These are phyloP conservation scores for Cepphus grylle DNA, from an alignment of 2,113 vertebrate genomes.

Conservation along the genomic window DNA sequence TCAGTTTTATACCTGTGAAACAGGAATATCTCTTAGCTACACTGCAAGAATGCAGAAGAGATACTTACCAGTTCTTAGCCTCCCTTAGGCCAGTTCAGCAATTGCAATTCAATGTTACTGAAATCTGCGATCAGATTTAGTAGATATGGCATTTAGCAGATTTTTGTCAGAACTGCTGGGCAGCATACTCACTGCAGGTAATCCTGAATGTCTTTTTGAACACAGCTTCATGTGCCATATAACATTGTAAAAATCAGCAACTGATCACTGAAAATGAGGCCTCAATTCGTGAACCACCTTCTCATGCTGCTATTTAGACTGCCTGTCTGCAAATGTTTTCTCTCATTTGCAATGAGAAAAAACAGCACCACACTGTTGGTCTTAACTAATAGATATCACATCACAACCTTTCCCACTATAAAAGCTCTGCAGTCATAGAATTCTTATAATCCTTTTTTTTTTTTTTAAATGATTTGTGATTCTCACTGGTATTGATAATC, in stretches of 20 bases:
- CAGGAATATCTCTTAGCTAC: background rate
- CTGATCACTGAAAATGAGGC: background rate
- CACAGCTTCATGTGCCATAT: background rate
- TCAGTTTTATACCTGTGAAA: background rate
- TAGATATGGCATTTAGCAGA: background rate
- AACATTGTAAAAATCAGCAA: background rate
- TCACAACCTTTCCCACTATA: background rate
- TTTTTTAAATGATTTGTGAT: background rate
- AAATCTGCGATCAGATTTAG: background rate
- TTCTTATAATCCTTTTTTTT: background rate
- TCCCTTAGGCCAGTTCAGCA: background rate
- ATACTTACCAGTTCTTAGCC: background rate
- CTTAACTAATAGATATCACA: background rate
- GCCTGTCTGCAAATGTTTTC: background rate
- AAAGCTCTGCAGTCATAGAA: background rate
- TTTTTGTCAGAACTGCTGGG: background rate
- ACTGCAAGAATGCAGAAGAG: background rate
- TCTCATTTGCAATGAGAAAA: background rate
- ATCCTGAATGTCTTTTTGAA: background rate
- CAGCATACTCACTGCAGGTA: background rate
- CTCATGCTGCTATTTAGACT: background rate
- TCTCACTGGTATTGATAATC: background rate
- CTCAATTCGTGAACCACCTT: background rate
- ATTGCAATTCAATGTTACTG: background rate
- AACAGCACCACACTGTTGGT: background rate